phyloP scores from a whole-genome alignment of 2,113 vertebrate genomes.

The Turdus rufiventris region DNA sequence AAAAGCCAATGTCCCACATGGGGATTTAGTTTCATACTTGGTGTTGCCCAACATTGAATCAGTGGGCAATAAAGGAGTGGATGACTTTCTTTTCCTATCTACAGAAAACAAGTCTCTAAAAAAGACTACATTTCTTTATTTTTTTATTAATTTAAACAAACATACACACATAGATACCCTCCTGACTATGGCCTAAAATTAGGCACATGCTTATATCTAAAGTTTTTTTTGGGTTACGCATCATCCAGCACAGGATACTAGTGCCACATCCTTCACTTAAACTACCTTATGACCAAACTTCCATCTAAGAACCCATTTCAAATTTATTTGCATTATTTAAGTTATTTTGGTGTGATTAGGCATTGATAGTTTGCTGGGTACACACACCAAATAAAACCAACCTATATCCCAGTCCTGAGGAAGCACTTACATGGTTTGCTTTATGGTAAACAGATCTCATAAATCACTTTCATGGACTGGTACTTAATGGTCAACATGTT shows the following conservation, averaged over 20 bases:
- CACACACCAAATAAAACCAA: background rate
- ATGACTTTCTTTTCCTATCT: background rate
- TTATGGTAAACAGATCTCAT: background rate
- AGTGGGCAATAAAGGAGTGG: background rate
- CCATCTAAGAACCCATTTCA: background rate
- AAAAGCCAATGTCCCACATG: background rate
- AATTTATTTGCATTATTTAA: background rate
- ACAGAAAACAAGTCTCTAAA: background rate
- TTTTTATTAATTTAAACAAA: background rate
- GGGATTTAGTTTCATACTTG: background rate
- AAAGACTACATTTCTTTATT: background rate
- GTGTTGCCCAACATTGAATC: background rate
- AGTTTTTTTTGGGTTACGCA: background rate
- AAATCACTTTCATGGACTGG: background rate
- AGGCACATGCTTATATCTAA: background rate
- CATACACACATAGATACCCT: background rate
- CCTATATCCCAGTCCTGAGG: background rate
- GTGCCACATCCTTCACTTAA: background rate
- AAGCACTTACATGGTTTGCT: rapidly evolving
- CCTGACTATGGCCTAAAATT: background rate
- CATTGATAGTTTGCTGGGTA: background rate
- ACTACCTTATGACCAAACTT: background rate
- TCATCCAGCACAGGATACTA: background rate
- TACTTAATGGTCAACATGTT: background rate
- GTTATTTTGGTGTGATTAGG: background rate